These are phyloP conservation scores for Heterodera filipjevi DNA, from an alignment of 2,888 invertebrate genomes.

Conservation along the genomic window DNA sequence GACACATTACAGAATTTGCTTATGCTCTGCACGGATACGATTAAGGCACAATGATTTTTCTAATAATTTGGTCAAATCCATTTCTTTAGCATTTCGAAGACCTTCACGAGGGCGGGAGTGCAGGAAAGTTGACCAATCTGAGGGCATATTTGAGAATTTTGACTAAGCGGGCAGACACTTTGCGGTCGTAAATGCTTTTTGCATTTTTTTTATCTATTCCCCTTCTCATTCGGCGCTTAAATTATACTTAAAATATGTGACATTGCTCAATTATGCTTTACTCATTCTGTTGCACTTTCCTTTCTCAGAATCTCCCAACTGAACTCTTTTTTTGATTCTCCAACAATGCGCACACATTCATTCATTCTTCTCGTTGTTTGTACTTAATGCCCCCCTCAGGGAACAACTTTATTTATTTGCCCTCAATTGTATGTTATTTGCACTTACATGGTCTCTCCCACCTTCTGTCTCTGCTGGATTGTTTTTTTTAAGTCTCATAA, in stretches of 20 bases:
- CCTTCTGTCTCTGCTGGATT: too few species aligned
- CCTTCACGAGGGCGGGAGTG: background rate
- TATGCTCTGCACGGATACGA: background rate
- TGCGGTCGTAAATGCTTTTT: background rate
- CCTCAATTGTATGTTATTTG: too few species aligned
- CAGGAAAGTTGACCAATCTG: background rate
- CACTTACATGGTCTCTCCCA: too few species aligned
- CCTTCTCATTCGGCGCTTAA: background rate
- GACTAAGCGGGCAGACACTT: background rate
- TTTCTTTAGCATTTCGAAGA: slow-evolving; percentile 9
- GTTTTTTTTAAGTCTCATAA: background rate
- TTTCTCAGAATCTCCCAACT: too few species aligned
- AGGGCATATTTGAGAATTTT: background rate
- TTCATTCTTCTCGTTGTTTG: too few species aligned
- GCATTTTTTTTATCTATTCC: background rate
- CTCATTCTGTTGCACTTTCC: too few species aligned
- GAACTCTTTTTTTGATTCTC: too few species aligned
- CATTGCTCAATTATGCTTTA: too few species aligned
- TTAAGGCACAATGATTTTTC: background rate
- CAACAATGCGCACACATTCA: too few species aligned
- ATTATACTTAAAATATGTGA: background rate
- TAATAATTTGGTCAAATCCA: background rate
- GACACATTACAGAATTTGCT: background rate
- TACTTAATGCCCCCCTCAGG: too few species aligned
- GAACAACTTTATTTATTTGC: too few species aligned